Conservation (phyloP, 2,113 vertebrate species). For the Mustela nigripes region DNA sequence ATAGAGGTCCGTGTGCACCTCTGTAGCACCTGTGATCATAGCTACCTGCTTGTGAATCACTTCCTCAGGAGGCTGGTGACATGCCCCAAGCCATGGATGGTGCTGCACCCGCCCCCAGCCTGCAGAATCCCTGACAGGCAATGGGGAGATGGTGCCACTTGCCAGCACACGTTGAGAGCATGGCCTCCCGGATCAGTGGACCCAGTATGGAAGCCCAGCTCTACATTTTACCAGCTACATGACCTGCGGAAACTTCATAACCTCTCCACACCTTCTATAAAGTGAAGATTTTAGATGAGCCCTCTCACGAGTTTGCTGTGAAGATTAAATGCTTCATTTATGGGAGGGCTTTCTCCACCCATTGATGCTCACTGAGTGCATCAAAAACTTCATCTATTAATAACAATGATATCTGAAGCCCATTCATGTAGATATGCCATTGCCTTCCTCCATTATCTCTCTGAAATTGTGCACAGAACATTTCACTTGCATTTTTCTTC, state of each 20-base stretch:
- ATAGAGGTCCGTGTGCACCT: not conserved
- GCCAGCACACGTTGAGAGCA: rapidly evolving
- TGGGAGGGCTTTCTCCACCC: not conserved
- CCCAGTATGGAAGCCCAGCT: not conserved
- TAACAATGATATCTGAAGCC: not conserved
- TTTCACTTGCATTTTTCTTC: not conserved
- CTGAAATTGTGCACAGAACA: not conserved
- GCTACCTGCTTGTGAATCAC: not conserved
- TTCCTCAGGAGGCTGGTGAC: not conserved
- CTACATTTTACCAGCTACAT: not conserved
- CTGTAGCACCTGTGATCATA: not conserved
- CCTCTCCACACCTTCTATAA: not conserved
- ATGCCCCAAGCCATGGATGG: not conserved
- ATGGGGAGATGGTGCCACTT: rapidly evolving
- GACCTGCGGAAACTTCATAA: not conserved
- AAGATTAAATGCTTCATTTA: not conserved
- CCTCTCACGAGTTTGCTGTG: not conserved
- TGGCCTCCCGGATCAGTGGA: not conserved
- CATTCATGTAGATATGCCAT: not conserved
- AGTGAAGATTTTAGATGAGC: rapidly evolving
- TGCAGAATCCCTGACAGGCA: not conserved
- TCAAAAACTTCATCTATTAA: not conserved
- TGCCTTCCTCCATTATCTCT: not conserved
- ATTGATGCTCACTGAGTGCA: not conserved
- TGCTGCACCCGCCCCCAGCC: not conserved